Evolutionary conservation across 2,113 vertebrate species (phyloP).

Genomic region (Sturnus vulgaris): DNA sequence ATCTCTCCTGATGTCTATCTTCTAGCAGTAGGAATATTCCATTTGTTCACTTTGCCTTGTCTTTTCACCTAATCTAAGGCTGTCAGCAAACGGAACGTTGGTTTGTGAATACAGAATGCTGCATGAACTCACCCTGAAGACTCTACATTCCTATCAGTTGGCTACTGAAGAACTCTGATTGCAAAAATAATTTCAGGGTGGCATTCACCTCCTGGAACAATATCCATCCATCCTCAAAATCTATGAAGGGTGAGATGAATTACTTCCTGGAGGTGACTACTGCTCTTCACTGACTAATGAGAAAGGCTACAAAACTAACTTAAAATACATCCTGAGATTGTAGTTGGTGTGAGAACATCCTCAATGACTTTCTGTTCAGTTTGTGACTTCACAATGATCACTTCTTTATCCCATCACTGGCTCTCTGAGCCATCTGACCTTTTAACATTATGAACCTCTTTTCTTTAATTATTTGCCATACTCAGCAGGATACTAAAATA

Average conservation of each 20-base stretch:
- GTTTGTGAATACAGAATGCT: neutral
- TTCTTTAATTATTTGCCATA: neutral
- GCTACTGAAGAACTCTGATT: neutral
- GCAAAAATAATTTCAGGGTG: conserved; percentile 8
- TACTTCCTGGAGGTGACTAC: neutral
- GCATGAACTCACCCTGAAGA: neutral
- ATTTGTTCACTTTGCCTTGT: conserved; percentile 9
- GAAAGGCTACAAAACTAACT: neutral
- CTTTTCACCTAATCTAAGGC: conserved; percentile 1
- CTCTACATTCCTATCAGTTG: neutral
- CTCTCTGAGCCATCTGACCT: neutral
- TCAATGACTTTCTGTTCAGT: neutral
- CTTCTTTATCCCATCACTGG: neutral
- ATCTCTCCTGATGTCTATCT: neutral
- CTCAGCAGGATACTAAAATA: neutral
- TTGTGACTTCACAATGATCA: neutral
- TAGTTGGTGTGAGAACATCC: neutral
- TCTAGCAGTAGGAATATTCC: neutral
- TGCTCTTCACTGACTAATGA: neutral
- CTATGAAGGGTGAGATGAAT: neutral
- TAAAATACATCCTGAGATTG: neutral
- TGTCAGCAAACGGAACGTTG: neutral
- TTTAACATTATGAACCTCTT: neutral
- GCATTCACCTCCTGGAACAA: neutral
- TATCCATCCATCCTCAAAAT: neutral